These are phyloP conservation scores for Ceyx margarethae DNA, from an alignment of 2,113 vertebrate genomes.

Conservation along the genomic window DNA sequence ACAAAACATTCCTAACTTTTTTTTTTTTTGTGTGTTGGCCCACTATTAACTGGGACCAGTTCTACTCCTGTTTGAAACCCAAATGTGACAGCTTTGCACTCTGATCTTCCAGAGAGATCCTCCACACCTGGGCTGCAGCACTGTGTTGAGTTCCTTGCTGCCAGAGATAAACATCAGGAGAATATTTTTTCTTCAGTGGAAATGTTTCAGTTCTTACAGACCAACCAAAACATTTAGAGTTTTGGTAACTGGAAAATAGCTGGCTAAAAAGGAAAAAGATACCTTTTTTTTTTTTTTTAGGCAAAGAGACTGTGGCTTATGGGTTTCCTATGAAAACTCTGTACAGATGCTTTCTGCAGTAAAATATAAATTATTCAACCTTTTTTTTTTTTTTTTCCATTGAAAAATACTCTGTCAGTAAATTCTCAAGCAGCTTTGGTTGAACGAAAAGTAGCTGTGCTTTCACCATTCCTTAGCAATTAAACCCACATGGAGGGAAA, in stretches of 20 bases:
- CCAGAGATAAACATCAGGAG: background rate
- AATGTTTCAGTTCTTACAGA: background rate
- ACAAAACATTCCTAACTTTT: slow-evolving; percentile 43
- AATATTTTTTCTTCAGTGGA: slow-evolving; percentile 1
- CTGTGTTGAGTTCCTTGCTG: background rate
- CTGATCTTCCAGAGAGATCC: background rate
- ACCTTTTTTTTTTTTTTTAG: background rate
- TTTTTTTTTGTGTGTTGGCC: background rate
- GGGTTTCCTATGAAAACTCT: slow-evolving; percentile 3
- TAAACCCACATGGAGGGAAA: background rate
- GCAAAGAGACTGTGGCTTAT: background rate
- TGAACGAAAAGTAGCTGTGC: slow-evolving; percentile 2
- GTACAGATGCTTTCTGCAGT: background rate
- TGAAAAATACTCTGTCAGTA: slow-evolving; percentile 17
- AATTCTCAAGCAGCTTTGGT: background rate
- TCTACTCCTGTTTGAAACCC: slow-evolving; percentile 12
- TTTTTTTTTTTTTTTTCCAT: background rate
- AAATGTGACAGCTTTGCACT: background rate
- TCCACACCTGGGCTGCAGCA: slow-evolving; percentile 3
- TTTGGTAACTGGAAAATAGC: background rate
- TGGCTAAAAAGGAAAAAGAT: background rate
- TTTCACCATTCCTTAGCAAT: background rate
- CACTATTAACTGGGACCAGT: background rate
- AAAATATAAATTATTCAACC: background rate
- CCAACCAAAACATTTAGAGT: background rate